phyloP scores from a whole-genome alignment of 2,888 invertebrate genomes.

The Allophyes oxyacanthae region DNA sequence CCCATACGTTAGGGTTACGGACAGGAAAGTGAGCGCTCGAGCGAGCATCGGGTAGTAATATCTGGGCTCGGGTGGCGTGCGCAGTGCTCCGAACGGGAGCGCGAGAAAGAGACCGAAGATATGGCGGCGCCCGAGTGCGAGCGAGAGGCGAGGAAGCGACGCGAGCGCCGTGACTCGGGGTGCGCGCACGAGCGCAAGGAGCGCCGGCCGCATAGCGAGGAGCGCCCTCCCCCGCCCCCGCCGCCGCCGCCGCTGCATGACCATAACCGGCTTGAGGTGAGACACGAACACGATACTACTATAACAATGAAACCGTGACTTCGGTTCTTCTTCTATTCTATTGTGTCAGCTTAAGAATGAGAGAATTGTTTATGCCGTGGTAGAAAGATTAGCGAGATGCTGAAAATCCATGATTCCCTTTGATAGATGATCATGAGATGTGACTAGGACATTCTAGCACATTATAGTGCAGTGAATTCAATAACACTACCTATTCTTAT shows the following conservation, averaged over 20 bases:
- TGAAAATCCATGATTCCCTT: too few species aligned
- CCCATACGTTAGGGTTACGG: conserved; percentile 83
- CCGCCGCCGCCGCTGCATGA: conserved; percentile 84
- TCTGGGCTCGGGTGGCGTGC: conserved; percentile 85
- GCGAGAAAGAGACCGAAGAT: conserved; percentile 80
- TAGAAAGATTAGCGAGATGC: too few species aligned
- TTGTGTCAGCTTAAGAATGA: too few species aligned
- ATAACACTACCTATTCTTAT: too few species aligned
- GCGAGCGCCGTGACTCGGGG: conserved; percentile 90
- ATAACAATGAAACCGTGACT: too few species aligned
- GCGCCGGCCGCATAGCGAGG: conserved; percentile 84
- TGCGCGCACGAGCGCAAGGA: conserved; percentile 85
- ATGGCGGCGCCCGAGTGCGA: conserved; percentile 89
- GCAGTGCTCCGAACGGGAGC: conserved; percentile 83
- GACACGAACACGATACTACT: conserved; percentile 1
- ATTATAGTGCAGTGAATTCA: too few species aligned
- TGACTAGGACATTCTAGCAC: too few species aligned
- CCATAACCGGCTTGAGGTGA: conserved; percentile 83
- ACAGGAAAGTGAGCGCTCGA: conserved; percentile 83
- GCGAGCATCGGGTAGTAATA: conserved; percentile 85
- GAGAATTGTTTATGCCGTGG: too few species aligned
- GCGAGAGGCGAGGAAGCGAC: conserved; percentile 90
- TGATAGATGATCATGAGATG: too few species aligned
- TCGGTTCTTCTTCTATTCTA: too few species aligned
- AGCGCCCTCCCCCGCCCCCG: conserved; percentile 81